phyloP scores from a whole-genome alignment of 2,888 invertebrate genomes.

The Anthophora plumipes region DNA sequence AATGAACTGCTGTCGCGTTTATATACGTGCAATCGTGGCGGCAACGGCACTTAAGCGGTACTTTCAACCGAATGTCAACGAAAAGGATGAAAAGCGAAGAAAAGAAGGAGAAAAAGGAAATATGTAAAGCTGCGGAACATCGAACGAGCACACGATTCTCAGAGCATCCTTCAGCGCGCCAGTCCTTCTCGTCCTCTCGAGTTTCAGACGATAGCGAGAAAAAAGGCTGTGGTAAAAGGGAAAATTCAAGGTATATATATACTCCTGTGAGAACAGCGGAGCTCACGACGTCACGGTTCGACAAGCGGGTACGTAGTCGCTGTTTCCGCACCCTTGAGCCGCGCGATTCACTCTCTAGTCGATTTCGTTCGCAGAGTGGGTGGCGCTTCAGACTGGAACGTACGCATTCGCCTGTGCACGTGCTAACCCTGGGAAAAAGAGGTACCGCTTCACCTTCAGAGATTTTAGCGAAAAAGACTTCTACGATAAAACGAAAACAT shows the following conservation, averaged over 20 bases:
- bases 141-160: conserved; percentile 44
- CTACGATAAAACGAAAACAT: too few relatives aligned
- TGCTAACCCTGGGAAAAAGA: not conserved
- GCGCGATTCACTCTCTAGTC: conserved; percentile 57
- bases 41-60: conserved; percentile 27
- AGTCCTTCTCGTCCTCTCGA: conserved; percentile 28
- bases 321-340: conserved; percentile 76
- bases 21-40: too few relatives aligned
- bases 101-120: not conserved
- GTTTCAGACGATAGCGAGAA: conserved; percentile 38
- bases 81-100: not conserved
- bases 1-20: not conserved
- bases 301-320: conserved; percentile 69
- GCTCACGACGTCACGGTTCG: conserved; percentile 75
- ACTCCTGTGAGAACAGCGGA: conserved; percentile 66
- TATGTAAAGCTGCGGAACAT: conserved; percentile 47
- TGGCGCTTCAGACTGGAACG: conserved; percentile 37
- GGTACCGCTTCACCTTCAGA: too few relatives aligned
- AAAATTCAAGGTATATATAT: not conserved
- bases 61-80: conserved; percentile 25
- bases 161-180: conserved; percentile 27
- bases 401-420: conserved; percentile 19
- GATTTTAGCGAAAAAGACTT: conserved; percentile 24
- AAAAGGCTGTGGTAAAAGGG: conserved; percentile 23
- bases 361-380: conserved; percentile 47